Evolutionary conservation across 1,140 invertebrate species (phyloP).

Genomic region (Thaumetopoea pityocampa): DNA sequence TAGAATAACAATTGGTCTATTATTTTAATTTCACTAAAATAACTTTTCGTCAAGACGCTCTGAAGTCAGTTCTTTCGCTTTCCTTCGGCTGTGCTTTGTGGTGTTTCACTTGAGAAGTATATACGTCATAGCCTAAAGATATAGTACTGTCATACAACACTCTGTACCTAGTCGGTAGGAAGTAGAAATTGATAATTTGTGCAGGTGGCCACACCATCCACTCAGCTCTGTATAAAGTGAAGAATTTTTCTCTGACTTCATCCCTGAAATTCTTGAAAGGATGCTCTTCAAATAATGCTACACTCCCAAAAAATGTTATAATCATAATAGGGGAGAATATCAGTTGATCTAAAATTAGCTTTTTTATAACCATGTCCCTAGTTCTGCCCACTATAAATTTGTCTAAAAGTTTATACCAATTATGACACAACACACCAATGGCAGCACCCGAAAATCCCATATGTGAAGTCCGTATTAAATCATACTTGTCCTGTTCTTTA

Average conservation of each 20-base stretch:
- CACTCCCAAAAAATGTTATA: conserved; percentile 86
- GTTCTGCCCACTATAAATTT: conserved; percentile 81
- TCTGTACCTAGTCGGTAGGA: conserved; percentile 88
- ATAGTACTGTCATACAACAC: conserved; percentile 94
- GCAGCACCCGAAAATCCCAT: conserved; percentile 88
- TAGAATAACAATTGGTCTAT: not conserved
- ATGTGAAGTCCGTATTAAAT: conserved; percentile 81
- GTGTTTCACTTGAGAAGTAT: conserved; percentile 94
- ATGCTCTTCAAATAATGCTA: conserved; percentile 83
- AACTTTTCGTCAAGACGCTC: conserved; percentile 21
- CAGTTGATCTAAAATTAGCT: conserved; percentile 92
- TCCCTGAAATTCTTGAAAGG: conserved; percentile 79
- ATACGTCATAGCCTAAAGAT: conserved; percentile 93
- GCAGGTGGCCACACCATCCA: conserved; percentile 90
- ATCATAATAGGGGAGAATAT: conserved; percentile 92
- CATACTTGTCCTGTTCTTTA: conserved; percentile 79
- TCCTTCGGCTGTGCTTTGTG: conserved; percentile 34
- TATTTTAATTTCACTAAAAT: not conserved
- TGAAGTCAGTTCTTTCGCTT: conserved; percentile 8
- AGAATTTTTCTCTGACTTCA: conserved; percentile 88
- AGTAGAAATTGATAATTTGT: conserved; percentile 87
- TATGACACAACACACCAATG: conserved; percentile 89
- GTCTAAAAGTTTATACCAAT: conserved; percentile 85
- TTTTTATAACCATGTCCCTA: conserved; percentile 84
- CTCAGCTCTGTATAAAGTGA: conserved; percentile 87